Conservation (phyloP, 2,797 vertebrate genomes). For the Helicolenus hilgendorfi region DNA sequence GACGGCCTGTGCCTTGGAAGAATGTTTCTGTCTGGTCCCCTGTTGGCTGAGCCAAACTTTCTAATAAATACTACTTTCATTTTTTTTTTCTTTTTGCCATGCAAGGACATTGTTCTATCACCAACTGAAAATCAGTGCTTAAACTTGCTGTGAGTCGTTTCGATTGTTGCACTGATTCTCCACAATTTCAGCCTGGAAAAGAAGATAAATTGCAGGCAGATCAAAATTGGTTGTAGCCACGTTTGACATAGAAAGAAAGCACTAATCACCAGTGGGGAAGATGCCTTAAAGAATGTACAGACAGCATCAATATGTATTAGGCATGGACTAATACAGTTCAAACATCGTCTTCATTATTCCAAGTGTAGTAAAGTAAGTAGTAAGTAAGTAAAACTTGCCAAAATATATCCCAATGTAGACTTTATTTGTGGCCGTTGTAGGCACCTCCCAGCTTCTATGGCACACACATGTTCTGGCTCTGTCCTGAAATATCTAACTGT, state of each 20-base stretch:
- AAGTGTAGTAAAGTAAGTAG: too few species aligned
- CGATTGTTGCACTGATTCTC: not conserved
- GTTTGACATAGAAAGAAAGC: not conserved
- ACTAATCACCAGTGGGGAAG: not conserved
- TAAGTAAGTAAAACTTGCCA: too few species aligned
- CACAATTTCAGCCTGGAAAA: not conserved
- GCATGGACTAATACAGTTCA: too few species aligned
- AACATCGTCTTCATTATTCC: too few species aligned
- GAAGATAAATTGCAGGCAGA: not conserved
- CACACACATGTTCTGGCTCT: too few species aligned
- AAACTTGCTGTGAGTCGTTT: not conserved
- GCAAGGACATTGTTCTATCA: not conserved
- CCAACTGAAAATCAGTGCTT: not conserved
- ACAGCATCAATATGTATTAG: too few species aligned
- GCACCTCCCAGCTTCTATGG: too few species aligned
- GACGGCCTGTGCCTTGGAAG: not conserved
- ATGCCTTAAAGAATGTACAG: too few species aligned
- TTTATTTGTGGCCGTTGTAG: too few species aligned
- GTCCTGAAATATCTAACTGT: too few species aligned
- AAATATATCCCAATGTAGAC: too few species aligned
- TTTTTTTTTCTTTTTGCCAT: not conserved
- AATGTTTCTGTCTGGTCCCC: conserved; percentile 12
- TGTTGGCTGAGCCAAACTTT: not conserved
- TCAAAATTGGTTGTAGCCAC: not conserved
- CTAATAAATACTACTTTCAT: not conserved